phyloP scores from a whole-genome alignment of 2,888 invertebrate genomes.

The Tetragonula carbonaria region DNA sequence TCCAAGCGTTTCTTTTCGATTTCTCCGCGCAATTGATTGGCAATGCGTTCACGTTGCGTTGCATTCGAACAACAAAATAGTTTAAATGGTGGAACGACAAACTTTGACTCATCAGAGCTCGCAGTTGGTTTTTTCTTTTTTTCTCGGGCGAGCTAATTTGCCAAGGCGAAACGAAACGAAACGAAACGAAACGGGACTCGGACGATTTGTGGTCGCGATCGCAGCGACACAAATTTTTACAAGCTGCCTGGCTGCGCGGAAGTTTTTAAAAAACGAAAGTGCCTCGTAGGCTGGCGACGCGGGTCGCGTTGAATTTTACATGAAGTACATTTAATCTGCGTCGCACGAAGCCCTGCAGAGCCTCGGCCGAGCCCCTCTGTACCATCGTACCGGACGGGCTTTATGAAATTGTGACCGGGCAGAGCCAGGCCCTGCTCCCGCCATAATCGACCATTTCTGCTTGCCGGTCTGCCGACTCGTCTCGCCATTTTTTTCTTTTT shows the following conservation, averaged over 20 bases:
- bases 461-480: constrained; percentile 13
- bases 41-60: too few species aligned
- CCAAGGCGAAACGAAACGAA: constrained; percentile 1
- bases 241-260: constrained; percentile 19
- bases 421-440: constrained; percentile 24
- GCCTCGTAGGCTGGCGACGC: constrained; percentile 16
- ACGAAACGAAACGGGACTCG: neutral
- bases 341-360: constrained; percentile 65
- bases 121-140: neutral
- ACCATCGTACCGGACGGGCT: constrained; percentile 54
- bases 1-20: too few species aligned
- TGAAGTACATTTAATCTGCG: constrained; percentile 67
- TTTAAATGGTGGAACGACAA: too few species aligned
- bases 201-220: neutral
- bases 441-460: constrained; percentile 38
- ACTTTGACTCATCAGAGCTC: too few species aligned
- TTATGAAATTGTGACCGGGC: constrained; percentile 61
- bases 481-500: neutral
- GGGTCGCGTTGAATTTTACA: constrained; percentile 66
- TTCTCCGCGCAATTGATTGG: too few species aligned
- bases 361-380: constrained; percentile 51
- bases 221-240: constrained; percentile 7
- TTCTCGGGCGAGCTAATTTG: neutral
- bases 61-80: too few species aligned
- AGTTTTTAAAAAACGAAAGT: constrained; percentile 50